Evolutionary conservation across 2,888 invertebrate genomes (phyloP).

Genomic region (Drosophila histrio): DNA sequence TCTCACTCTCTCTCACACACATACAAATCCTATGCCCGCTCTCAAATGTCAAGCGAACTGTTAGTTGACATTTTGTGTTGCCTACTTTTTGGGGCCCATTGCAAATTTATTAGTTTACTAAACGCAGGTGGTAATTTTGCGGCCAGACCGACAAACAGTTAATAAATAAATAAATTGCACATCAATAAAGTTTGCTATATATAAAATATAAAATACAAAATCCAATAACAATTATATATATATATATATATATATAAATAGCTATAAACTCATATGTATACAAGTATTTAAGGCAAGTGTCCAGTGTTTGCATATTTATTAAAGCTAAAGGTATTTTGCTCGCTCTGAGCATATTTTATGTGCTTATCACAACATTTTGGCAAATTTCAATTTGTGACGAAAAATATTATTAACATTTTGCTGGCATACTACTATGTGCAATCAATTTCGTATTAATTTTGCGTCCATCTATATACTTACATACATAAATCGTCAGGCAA

Average conservation of each 20-base stretch:
- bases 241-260: not conserved
- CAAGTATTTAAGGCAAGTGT: not conserved
- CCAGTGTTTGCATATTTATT: not conserved
- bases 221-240: not conserved
- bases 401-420: slow-evolving; percentile 47
- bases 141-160: slow-evolving; percentile 64
- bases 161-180: slow-evolving; percentile 58
- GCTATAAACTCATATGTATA: too few species aligned
- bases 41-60: slow-evolving; percentile 1
- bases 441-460: slow-evolving; percentile 76
- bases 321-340: not conserved
- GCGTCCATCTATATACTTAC: slow-evolving; percentile 9
- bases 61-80: slow-evolving; percentile 30
- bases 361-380: slow-evolving; percentile 37
- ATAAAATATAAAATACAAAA: slow-evolving; percentile 17
- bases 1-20: not conserved
- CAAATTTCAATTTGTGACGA: slow-evolving; percentile 40
- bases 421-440: slow-evolving; percentile 51
- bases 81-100: slow-evolving; percentile 21
- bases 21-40: not conserved
- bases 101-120: slow-evolving; percentile 64
- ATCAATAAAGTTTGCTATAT: slow-evolving; percentile 31
- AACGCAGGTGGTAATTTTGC: slow-evolving; percentile 75
- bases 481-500: slow-evolving; percentile 57
- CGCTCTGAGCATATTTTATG: slow-evolving; percentile 20